A percentile compares a stretch with the other conserved stretches of the same genome.
These are phyloP conservation scores for Vanessa tameamea DNA, from an alignment of 1,140 invertebrate species.

Conservation along the genomic window DNA sequence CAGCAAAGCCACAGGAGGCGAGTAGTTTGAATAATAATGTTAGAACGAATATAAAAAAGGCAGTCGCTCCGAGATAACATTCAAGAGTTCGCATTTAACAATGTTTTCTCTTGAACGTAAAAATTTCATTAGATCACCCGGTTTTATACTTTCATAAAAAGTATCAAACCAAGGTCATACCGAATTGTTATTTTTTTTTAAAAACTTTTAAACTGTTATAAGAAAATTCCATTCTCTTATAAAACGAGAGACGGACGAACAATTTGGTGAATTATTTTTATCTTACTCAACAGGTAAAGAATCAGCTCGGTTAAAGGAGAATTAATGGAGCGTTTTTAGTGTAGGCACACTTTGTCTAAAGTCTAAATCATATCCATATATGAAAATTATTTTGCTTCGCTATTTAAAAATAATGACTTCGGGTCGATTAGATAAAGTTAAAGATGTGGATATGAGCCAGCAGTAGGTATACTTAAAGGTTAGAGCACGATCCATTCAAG, in stretches of 20 bases:
- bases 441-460: too few relatives aligned
- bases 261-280: too few relatives aligned
- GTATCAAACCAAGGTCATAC: neutral
- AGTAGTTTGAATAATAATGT: conserved; percentile 4
- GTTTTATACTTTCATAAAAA: conserved; percentile 33
- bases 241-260: neutral
- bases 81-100: conserved; percentile 38
- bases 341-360: too few relatives aligned
- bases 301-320: too few relatives aligned
- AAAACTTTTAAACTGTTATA: neutral
- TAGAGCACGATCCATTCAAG: too few relatives aligned
- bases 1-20: neutral
- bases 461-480: too few relatives aligned
- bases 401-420: too few relatives aligned
- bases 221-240: neutral
- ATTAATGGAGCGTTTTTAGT: too few relatives aligned
- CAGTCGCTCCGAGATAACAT: conserved; percentile 37
- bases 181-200: neutral
- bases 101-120: conserved; percentile 43
- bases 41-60: conserved; percentile 30
- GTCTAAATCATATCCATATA: too few relatives aligned
- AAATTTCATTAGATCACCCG: conserved; percentile 43
- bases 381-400: too few relatives aligned
- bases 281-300: too few relatives aligned
- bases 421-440: too few relatives aligned